Evolutionary conservation across 1,140 invertebrate species (phyloP).

Genomic region (Linepithema humile): DNA sequence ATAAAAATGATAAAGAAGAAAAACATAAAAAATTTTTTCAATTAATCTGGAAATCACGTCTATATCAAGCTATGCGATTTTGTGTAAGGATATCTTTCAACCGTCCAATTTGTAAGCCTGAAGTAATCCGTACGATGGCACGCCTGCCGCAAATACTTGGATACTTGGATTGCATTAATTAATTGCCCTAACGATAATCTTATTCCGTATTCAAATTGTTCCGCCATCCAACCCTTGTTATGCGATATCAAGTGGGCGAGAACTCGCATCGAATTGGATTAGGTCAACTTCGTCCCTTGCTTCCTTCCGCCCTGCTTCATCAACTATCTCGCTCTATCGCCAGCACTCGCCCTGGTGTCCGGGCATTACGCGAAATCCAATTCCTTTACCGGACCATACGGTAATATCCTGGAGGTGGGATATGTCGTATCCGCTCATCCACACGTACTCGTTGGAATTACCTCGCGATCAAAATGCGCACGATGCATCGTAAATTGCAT

Average conservation of each 20-base stretch:
- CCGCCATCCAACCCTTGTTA: slow-evolving; percentile 71
- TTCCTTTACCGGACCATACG: slow-evolving; percentile 68
- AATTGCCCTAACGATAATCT: slow-evolving; percentile 71
- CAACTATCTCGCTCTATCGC: slow-evolving; percentile 59
- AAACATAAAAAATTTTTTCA: not conserved
- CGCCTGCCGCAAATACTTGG: slow-evolving; percentile 61
- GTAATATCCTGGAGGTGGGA: slow-evolving; percentile 65
- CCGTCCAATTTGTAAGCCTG: not conserved
- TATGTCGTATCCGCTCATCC: slow-evolving; percentile 39
- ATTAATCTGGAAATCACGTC: slow-evolving; percentile 5
- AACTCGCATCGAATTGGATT: slow-evolving; percentile 75
- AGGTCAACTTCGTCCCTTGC: slow-evolving; percentile 67
- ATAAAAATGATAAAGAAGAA: not conserved
- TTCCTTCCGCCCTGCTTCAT: slow-evolving; percentile 45
- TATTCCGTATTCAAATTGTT: slow-evolving; percentile 74
- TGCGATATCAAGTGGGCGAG: slow-evolving; percentile 73
- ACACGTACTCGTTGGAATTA: slow-evolving; percentile 18
- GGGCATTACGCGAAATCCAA: slow-evolving; percentile 73
- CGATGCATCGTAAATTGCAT: slow-evolving; percentile 29
- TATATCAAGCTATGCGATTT: not conserved
- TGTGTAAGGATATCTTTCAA: not conserved
- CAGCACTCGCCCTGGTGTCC: slow-evolving; percentile 29
- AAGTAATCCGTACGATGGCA: slow-evolving; percentile 21
- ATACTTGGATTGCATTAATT: slow-evolving; percentile 71
- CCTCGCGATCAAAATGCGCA: slow-evolving; percentile 22